Conservation (phyloP, 2,113 vertebrate genomes). For the Laterallus jamaicensis region DNA sequence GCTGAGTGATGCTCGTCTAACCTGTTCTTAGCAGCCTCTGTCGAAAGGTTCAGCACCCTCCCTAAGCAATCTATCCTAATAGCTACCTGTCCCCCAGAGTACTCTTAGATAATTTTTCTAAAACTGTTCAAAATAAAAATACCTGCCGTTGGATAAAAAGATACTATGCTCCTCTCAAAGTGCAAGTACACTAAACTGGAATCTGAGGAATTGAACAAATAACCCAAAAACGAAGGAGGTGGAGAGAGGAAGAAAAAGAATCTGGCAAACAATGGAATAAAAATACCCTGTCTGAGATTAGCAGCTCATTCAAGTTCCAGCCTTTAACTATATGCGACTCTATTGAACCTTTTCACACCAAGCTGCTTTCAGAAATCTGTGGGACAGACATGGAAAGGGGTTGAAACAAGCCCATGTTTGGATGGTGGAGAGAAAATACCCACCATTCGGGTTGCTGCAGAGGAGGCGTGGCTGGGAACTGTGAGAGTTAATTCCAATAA, state of each 20-base stretch:
- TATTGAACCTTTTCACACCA: constrained; percentile 3
- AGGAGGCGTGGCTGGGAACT: not conserved
- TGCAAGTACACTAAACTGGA: not conserved
- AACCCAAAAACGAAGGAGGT: not conserved
- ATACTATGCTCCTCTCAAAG: not conserved
- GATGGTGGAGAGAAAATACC: not conserved
- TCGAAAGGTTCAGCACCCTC: not conserved
- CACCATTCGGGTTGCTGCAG: not conserved
- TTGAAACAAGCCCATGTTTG: not conserved
- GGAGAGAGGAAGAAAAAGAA: not conserved
- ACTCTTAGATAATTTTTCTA: not conserved
- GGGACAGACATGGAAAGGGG: not conserved
- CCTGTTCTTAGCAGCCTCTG: not conserved
- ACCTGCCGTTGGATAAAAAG: not conserved
- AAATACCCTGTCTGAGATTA: constrained; percentile 24
- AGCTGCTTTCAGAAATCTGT: constrained; percentile 37
- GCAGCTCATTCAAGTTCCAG: constrained; percentile 13
- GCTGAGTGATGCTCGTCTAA: not conserved
- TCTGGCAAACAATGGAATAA: constrained; percentile 9
- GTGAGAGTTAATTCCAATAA: not conserved
- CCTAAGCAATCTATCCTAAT: not conserved
- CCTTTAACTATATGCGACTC: constrained; percentile 3
- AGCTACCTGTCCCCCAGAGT: not conserved
- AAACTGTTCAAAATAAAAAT: not conserved
- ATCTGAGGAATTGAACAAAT: not conserved